Evolutionary conservation across 2,888 invertebrate species (phyloP).

Genomic region (Heliconius ismenius): DNA sequence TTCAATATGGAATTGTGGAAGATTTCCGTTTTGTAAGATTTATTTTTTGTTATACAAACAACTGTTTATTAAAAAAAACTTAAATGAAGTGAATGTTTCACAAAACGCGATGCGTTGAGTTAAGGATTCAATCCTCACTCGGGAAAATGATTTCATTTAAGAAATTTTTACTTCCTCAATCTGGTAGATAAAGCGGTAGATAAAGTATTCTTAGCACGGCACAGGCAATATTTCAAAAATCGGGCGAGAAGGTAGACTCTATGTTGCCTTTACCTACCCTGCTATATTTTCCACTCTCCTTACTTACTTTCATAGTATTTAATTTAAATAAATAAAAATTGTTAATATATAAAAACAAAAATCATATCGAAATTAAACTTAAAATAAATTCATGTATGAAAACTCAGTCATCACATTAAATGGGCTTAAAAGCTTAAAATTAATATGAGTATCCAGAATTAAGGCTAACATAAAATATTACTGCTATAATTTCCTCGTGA

Average conservation of each 20-base stretch:
- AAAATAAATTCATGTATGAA: constrained; percentile 2
- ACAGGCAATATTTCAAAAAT: too few relatives aligned
- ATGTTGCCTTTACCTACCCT: too few relatives aligned
- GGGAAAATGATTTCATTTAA: too few relatives aligned
- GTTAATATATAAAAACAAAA: background rate
- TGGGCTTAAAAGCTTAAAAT: constrained; percentile 19
- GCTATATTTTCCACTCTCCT: too few relatives aligned
- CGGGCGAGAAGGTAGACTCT: too few relatives aligned
- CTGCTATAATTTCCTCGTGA: background rate
- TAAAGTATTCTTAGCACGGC: too few relatives aligned
- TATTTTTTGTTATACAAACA: background rate
- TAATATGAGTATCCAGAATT: background rate
- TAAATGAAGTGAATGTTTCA: background rate
- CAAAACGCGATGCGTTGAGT: too few relatives aligned
- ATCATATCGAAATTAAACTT: background rate
- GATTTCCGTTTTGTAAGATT: background rate
- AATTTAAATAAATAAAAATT: background rate
- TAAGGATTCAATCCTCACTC: too few relatives aligned
- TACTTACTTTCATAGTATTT: background rate
- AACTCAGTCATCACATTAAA: background rate
- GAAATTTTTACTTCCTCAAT: too few relatives aligned
- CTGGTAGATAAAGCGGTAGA: too few relatives aligned
- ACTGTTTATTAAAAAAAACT: background rate
- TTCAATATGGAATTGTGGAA: constrained; percentile 3
- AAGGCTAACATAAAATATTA: constrained; percentile 1